Base-by-base conservation (phyloP, 1,140 invertebrate species). In the Diuraphis noxia region DNA sequence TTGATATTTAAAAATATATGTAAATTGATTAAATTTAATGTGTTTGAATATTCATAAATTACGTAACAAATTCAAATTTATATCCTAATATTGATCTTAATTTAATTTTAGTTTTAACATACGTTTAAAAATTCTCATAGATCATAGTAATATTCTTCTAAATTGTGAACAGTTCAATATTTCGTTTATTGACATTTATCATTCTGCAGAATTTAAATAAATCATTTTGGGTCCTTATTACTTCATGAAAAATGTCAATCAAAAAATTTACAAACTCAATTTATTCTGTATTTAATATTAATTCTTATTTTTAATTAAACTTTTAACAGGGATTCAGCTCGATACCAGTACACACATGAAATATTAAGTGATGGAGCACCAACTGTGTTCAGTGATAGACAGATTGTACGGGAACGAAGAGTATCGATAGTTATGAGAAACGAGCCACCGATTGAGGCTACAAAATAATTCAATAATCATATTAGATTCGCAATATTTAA, bases 331-430 rank as follows among this genome's bases (percentile, higher is more conserved):
- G 96, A 96, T 93, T 93, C 94, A 92, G 96, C 97, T 7, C 95
- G 98, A 82, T 99, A 98, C 94, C 95, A 98, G 92, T 99, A 97
- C 94, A 98, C 97, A 52, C 99, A 99, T 95, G 98, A 98, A 95
- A 96, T 99, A 92, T 94, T 99, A 79, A 94, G 95, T 92, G 96
- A 96, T 92, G 40, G 40, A 38, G 95, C 96, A 91, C 94, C 96
- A n/a, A 98, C 98, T 19, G 93, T 94, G 87, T 99, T 98, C 94
- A 95, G 96, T 92, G 96, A 95, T 3, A 93, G 94, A 92, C 93
- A 94, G 89, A 93, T 99, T 36, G 92, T 94, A 40, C 96, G 97
- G 93, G 94, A 94, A 82, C 95, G 98, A 93, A 94, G 99, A 92
- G 96, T 99, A 92, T 99, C 98, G 34, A 94, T 99, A 86, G 99